A percentile compares a stretch with the other conserved stretches of the same genome.
phyloP scores from a whole-genome alignment of 2,113 vertebrate genomes.

The Accipiter virgatus region DNA sequence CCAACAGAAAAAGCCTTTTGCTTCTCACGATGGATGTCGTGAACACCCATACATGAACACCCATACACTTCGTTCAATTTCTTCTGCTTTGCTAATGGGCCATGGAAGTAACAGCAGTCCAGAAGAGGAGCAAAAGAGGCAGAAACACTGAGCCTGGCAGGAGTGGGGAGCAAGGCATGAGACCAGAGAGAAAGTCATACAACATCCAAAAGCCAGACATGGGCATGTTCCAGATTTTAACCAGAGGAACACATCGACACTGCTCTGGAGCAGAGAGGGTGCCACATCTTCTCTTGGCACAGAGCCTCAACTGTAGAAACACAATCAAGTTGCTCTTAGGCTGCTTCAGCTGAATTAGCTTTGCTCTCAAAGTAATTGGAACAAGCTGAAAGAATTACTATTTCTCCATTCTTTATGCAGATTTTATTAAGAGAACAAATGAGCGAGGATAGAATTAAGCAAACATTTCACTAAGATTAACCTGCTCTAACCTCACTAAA shows the following conservation, averaged over 20 bases:
- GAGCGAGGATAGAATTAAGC: background rate
- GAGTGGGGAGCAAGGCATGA: background rate
- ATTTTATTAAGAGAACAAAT: slow-evolving; percentile 50
- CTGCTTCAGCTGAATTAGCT: slow-evolving; percentile 34
- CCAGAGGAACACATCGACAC: background rate
- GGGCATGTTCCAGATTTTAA: background rate
- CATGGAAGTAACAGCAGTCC: background rate
- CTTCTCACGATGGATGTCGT: rapidly evolving
- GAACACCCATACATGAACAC: background rate
- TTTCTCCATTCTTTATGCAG: slow-evolving; percentile 26
- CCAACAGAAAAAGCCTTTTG: background rate
- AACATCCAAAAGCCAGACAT: background rate
- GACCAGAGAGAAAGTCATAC: background rate
- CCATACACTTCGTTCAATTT: background rate
- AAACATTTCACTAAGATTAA: slow-evolving; percentile 41
- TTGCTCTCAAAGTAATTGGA: slow-evolving; percentile 27
- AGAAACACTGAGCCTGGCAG: background rate
- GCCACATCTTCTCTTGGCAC: background rate
- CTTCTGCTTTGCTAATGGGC: background rate
- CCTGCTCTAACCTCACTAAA: slow-evolving; percentile 1
- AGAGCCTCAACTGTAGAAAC: background rate
- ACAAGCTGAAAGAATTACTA: slow-evolving; percentile 31
- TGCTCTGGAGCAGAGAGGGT: background rate
- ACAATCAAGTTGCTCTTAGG: background rate
- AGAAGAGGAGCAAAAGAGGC: background rate